A percentile compares a stretch with the other conserved stretches of the same genome.
Evolutionary conservation across 2,797 vertebrate species (phyloP).

Genomic region (Uromys caudimaculatus): DNA sequence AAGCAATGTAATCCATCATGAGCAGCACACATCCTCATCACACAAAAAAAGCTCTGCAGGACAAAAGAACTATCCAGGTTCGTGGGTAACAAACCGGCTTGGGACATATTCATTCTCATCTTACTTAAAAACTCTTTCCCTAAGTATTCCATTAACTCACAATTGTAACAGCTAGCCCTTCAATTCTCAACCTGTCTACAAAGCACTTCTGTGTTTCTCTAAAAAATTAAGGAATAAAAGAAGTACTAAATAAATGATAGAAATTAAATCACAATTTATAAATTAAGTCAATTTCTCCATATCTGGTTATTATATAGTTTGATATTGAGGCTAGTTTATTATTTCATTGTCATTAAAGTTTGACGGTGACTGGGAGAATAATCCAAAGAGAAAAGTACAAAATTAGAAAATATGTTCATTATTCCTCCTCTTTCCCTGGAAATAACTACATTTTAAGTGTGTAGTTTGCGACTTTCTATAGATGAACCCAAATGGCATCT

Average conservation of each 20-base stretch:
- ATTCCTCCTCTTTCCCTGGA: not conserved
- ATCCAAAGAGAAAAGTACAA: not conserved
- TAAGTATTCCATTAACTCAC: not conserved
- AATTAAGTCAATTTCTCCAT: not conserved
- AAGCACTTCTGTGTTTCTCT: not conserved
- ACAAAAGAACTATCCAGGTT: not conserved
- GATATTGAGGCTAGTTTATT: not conserved
- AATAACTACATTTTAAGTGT: not conserved
- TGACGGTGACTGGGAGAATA: not conserved
- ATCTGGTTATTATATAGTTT: slow-evolving; percentile 20
- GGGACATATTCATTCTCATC: not conserved
- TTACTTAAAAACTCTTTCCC: not conserved
- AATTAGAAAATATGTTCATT: not conserved
- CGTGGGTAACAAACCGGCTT: not conserved
- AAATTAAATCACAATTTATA: slow-evolving; percentile 15
- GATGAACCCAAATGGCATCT: not conserved
- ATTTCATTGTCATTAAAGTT: not conserved
- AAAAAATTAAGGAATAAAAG: not conserved
- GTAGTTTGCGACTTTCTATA: not conserved
- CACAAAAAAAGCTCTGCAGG: not conserved
- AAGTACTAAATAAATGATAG: not conserved
- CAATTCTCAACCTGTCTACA: not conserved
- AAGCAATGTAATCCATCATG: slow-evolving; percentile 5
- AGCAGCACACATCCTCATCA: not conserved
- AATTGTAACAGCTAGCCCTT: not conserved